phyloP scores from a whole-genome alignment of 35 echinoderm and acorn worm genomes.

The Stichopus chloronotus region DNA sequence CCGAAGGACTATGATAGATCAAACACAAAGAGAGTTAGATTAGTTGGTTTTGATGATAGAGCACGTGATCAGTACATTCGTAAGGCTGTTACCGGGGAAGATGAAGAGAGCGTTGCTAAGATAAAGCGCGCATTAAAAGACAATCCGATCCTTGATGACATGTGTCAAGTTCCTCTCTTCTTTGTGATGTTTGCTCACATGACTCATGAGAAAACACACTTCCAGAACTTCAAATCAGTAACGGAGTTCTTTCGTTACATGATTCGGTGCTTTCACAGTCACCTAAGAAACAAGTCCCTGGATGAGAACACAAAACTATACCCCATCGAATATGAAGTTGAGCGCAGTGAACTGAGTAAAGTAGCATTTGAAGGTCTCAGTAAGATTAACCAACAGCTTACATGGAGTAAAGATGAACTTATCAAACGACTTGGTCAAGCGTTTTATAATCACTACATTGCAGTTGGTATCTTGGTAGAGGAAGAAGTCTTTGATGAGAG shows the following conservation, averaged over 20 bases:
- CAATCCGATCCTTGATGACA: no score
- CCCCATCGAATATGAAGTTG: not conserved
- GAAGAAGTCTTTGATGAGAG: not conserved
- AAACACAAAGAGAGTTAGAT: no score
- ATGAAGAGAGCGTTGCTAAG: no score
- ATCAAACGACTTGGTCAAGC: not conserved
- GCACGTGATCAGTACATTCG: no score
- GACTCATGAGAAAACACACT: conserved; percentile 1
- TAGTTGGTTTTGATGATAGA: no score
- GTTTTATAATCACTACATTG: conserved; percentile 30
- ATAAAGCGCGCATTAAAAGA: no score
- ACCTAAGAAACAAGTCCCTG: not conserved
- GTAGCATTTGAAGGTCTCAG: not conserved
- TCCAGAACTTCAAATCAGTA: not conserved
- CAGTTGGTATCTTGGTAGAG: not conserved
- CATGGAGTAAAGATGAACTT: not conserved
- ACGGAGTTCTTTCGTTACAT: no score
- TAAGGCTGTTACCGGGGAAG: no score
- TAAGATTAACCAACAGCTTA: not conserved
- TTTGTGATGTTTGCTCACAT: no score
- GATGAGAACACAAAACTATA: not conserved
- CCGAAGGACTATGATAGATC: no score
- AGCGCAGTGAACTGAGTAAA: not conserved
- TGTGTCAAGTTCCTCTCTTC: no score
- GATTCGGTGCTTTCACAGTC: no score